Evolutionary conservation across 1,140 invertebrate species (phyloP), one percentile per base, ranked within the genome.

Genomic region (Brachionus manjavacas): DNA sequence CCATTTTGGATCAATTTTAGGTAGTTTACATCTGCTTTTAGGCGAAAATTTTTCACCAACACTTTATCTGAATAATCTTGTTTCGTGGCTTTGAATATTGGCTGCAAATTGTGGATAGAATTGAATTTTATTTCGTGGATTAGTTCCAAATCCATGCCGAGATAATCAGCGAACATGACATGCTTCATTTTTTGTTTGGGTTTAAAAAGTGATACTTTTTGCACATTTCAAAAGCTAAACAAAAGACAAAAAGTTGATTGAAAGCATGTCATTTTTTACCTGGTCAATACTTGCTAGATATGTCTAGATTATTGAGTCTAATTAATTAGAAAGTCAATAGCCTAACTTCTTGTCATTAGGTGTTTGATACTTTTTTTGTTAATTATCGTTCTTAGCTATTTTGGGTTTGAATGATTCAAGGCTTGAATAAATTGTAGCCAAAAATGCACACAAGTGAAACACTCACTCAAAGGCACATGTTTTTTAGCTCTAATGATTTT

Each of bases 111-210:
- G n/a, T 76, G 20, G 7, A 25, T 76, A 23, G 43, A 49, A 11
- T 23, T 49, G 8, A 76, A 14, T 76, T 66, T 81, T 64, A 81
- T 81, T 43, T 64, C 55, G 20, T 81, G 79, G 16, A 81, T 81
- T 14, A 81, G 79, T 23, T 60, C 79, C 20, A 81, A 64, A 23
- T 81, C 64, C 16, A 81, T 25, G 31, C 79, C 79, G 9, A 81
- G 41, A 35, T 23, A 64, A 35, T 81, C 79, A 20, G 79, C 79
- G 39, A 81, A 81, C 25, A 43, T 39, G 11, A 81, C 79, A 43
- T 81, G 79, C n/a, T 68, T 81, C 20, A 20, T 81, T 23, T 60
- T 46, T 49, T 1, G 46, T 76, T 76, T 49, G 4, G 12, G 3
- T 28, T 66, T 66, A 3, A 14, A 68, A 31, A 31, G 31, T 31